Evolutionary conservation across 2,113 vertebrate species (phyloP), one percentile per base, ranked within the genome.

Genomic region (pig (Sus scrofa)): DNA sequence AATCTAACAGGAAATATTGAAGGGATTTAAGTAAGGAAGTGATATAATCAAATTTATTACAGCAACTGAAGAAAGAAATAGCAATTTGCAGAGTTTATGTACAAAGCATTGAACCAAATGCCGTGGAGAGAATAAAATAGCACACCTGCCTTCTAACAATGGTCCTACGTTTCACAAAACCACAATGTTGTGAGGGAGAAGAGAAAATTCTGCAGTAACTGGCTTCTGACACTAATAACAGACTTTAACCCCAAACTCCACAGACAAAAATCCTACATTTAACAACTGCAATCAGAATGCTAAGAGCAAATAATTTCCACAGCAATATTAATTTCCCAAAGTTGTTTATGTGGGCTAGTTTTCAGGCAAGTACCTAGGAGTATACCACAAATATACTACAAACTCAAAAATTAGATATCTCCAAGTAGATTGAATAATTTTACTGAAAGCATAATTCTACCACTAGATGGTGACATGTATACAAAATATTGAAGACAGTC

Each of bases 391-490:
- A 86, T 86, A 60, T n/a, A 90, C 27, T 75, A 24, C n/a, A 68
- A 74, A 75, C 9, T 90, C 9, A n/a, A 73, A 73, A 93, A 87
- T 62, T 63, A 83, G 19, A 92, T 83, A 89, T 86, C 92, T 94
- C 63, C 60, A 50, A 71, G 65, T 71, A 85, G 9, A 84, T 26
- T 94, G 18, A 68, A 52, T 44, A 20, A 65, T 90, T 94, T 93
- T 68, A 81, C 19, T 91, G 19, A 93, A 90, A 95, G n/a, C 22
- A 34, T n/a, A 90, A 67, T 87, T 91, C 54, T 65, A 96, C 96
- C 95, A 95, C 92, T 96, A 97, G 96, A 93, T 95, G 95, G 95
- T 95, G 95, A 91, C 65, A 93, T 89, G 73, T n/a, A 91, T 86
- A 96, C 52, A 95, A 93, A 95, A 81, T 90, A 96, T 22, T 83